Evolutionary conservation across 53 echinoderm and acorn worm species (phyloP).

Genomic region (Crossaster papposus): DNA sequence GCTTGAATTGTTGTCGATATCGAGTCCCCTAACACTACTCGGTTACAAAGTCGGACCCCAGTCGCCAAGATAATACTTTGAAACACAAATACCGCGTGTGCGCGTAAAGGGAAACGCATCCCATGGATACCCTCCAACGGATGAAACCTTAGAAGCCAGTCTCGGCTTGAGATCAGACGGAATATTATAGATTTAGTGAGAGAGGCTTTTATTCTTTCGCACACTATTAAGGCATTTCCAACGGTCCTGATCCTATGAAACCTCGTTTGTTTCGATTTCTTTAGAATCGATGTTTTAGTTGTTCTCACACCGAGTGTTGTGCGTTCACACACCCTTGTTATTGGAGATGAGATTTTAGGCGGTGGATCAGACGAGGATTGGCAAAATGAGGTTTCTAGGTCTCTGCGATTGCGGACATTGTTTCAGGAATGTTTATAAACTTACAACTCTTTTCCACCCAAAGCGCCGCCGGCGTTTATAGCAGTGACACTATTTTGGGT

Average conservation of each 20-base stretch:
- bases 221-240: not conserved
- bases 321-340: not conserved
- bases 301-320: not conserved
- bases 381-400: not conserved
- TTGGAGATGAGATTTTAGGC: not conserved
- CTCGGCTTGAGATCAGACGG: not conserved
- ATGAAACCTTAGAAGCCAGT: not conserved
- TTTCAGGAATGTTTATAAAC: not conserved
- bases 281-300: not conserved
- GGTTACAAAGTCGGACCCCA: not conserved
- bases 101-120: not conserved
- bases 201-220: too few relatives aligned
- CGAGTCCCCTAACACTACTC: not conserved
- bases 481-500: too few relatives aligned
- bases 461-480: too few relatives aligned
- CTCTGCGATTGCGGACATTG: not conserved
- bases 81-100: not conserved
- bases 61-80: not conserved
- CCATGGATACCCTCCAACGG: not conserved
- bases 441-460: not conserved
- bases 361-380: not conserved
- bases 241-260: not conserved
- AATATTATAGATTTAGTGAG: too few relatives aligned
- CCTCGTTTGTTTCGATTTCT: not conserved
- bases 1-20: not conserved